Percentiles rank a stretch among this genome's conserved stretches.
Conservation (phyloP, 2,797 vertebrate species). For the Meriones psammophilus region DNA sequence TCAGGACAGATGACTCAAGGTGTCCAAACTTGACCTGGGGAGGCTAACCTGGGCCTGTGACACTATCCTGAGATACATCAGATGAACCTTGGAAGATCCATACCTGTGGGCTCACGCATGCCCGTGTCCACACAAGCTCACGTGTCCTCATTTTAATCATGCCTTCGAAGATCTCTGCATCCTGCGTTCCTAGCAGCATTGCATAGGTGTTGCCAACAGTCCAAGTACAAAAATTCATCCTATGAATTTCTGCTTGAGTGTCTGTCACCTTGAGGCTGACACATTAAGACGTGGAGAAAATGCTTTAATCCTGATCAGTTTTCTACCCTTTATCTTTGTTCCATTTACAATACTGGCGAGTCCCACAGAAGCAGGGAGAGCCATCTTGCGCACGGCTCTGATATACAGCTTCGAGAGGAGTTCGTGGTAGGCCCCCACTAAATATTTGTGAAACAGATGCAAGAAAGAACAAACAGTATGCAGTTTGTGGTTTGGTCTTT, state of each 20-base stretch:
- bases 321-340: not conserved
- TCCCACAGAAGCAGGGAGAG: not conserved
- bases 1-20: not conserved
- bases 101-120: rapidly evolving
- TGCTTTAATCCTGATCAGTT: not conserved
- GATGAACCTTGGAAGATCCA: not conserved
- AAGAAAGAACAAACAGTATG: not conserved
- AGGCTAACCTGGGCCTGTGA: not conserved
- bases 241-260: not conserved
- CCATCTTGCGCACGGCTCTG: not conserved
- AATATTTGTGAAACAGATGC: not conserved
- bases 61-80: not conserved
- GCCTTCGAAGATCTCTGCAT: not conserved
- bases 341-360: not conserved
- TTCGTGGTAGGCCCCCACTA: not conserved
- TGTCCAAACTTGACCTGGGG: not conserved
- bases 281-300: not conserved
- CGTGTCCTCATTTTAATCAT: no score
- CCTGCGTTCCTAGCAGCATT: not conserved
- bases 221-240: not conserved
- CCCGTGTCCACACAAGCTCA: no score
- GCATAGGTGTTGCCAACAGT: not conserved
- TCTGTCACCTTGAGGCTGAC: constrained; percentile 4
- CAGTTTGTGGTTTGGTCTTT: not conserved
- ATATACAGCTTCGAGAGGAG: not conserved